Evolutionary conservation across 2,797 vertebrate genomes (phyloP), one percentile per base, ranked within the genome.

Genomic region (Echiichthys vipera): DNA sequence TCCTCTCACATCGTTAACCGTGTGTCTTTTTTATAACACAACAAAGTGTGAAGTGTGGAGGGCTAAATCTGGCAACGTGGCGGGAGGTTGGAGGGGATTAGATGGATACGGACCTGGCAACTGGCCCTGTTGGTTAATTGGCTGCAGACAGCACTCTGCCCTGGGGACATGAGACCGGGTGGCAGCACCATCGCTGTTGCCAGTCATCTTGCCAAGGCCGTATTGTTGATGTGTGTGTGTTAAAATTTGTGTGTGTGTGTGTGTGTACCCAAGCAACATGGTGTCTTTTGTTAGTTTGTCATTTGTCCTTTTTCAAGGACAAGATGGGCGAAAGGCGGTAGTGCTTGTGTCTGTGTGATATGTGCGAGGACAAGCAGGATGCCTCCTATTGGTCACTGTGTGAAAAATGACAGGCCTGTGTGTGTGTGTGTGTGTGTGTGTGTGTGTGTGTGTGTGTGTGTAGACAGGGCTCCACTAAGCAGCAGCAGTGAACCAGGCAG

Each of bases 81-180:
- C n/a, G 1, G 75, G 66, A 54, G 54, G 69, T 47, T 53, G 34
- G 49, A 57, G 32, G 45, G 73, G 70, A 81, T 86, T 81, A 80
- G 62, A 72, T 69, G 65, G 66, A 40, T 72, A 37, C 47, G 59
- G 57, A 83, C 59, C 80, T 88, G 88, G 88, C 85, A 80, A 71
- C 47, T n/a, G 18, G 80, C 85, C 83, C 58, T 30, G 65, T 20
- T 81, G 77, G 81, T 87, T 86, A 88, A 89, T 80, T 82, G 82
- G 78, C 86, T 80, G 78, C 82, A 83, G 85, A 88, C 79, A 72
- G 45, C 43, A 53, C 71, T 62, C 59, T 47, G 73, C 77, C 85
- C 63, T 0, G 14, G 67, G 80, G 79, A 83, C 68, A 58, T 22
- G 25, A 67, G 72, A 56, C 72, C 29, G 66, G 71, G 73, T 77